Evolutionary conservation across 2,113 vertebrate species (phyloP), one percentile per base, ranked within the genome.

Genomic region (Hippocampus abdominalis): DNA sequence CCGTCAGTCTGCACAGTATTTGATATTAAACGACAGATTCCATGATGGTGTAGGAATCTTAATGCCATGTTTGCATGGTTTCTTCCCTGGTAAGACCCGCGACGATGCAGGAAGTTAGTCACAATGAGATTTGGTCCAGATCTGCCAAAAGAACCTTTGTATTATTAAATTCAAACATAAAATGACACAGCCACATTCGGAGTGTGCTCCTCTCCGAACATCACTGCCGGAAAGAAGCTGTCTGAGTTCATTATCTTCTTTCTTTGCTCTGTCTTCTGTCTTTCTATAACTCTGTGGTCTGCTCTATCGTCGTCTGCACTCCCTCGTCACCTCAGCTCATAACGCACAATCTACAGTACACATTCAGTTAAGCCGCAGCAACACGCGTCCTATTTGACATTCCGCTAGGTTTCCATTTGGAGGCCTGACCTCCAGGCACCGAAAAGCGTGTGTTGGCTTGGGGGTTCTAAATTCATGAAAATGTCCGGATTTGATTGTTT

Each of bases 301-400:
- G 53, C 6, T 63, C 69, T 59, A 48, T 72, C 72, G 64, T 59
- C 59, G 64, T 59, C 59, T 64, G 40, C 62, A 40, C 75, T 84
- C 87, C 78, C 86, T 64, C 61, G 53, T 89, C 86, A 77, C 84
- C 81, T 84, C 32, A 18, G 76, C 83, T 89, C 86, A 87, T 88
- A 87, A 85, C 73, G 66, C 68, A 84, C 60, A 84, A 77, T 71
- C 78, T 84, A 85, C 66, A 23, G 48, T 51, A 13, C 82, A 87
- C 39, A 21, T 68, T 42, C 70, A 54, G 59, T 3, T 72, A 51
- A 40, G 18, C 63, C 9, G 21, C 64, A 25, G 59, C 60, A 20
- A 56, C 71, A 56, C 9, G 11, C 61, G 2, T 6, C 73, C 36
- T 29, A 40, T 13, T 66, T 42, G 44, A 13, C 29, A 68, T 20